Conservation (phyloP, 2,797 vertebrate species). For the Peromyscus aztecus region DNA sequence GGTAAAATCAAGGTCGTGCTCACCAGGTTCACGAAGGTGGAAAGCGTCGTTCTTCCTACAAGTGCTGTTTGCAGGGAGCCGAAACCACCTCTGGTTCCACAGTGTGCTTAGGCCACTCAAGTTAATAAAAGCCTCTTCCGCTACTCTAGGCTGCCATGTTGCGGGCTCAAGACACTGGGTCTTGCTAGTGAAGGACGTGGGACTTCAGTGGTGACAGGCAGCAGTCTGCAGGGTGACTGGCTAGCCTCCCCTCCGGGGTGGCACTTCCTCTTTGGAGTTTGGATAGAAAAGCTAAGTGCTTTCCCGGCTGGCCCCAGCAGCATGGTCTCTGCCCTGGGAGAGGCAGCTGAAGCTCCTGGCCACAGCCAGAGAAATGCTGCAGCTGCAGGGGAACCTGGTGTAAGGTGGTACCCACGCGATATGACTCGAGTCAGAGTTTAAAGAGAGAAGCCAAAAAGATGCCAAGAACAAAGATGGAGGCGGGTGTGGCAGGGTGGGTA, state of each 20-base stretch:
- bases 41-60: conserved; percentile 1
- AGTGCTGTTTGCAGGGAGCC: neutral
- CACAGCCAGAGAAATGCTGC: neutral
- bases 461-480: neutral
- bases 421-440: neutral
- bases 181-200: neutral
- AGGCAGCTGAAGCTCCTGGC: neutral
- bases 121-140: neutral
- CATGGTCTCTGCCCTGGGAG: neutral
- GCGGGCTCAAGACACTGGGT: neutral
- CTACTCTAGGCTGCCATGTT: neutral
- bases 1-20: conserved; percentile 75
- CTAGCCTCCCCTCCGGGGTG: neutral
- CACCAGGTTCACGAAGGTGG: conserved; percentile 42
- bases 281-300: neutral
- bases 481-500: neutral
- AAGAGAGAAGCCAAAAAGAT: neutral
- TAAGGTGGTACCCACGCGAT: neutral
- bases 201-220: neutral
- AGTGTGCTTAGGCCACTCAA: neutral
- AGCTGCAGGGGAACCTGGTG: neutral
- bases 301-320: neutral
- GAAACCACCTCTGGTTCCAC: neutral
- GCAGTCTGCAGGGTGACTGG: neutral
- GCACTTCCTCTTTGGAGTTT: neutral